Conservation (phyloP, 2,797 vertebrate genomes). For the Oreonectes daqikongensis region DNA sequence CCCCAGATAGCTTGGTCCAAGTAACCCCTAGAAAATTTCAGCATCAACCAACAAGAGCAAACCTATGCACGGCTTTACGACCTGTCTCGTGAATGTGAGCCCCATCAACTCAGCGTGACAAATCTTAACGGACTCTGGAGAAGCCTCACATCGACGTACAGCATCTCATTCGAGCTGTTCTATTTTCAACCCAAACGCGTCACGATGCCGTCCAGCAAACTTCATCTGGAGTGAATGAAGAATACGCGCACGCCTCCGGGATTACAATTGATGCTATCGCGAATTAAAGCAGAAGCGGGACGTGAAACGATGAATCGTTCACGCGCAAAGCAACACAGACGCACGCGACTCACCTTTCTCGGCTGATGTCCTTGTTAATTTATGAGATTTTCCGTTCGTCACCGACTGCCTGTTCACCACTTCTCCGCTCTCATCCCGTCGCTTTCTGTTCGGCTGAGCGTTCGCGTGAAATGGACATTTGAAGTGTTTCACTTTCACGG, state of each 20-base stretch:
- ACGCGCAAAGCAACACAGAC: constrained; percentile 8
- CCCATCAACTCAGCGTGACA: constrained; percentile 6
- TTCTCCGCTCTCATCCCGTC: constrained; percentile 61
- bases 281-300: neutral
- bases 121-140: constrained; percentile 21
- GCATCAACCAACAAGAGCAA: constrained; percentile 12
- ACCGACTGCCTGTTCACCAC: constrained; percentile 58
- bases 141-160: neutral
- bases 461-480: constrained; percentile 43
- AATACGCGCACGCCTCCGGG: constrained; percentile 3
- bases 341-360: constrained; percentile 61
- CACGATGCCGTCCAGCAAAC: constrained; percentile 41
- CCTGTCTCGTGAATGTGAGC: neutral
- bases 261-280: constrained; percentile 23
- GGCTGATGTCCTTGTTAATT: constrained; percentile 65
- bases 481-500: constrained; percentile 39
- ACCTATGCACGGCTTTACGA: neutral
- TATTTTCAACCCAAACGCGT: constrained; percentile 21
- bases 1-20: constrained; percentile 2
- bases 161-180: neutral
- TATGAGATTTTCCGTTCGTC: constrained; percentile 54
- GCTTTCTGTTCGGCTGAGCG: constrained; percentile 51
- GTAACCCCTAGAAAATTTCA: constrained; percentile 3
- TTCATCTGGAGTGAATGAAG: constrained; percentile 40
- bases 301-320: constrained; percentile 17